Base-by-base conservation (phyloP, 2,888 invertebrate genomes). In the Dinocampus coccinellae region DNA sequence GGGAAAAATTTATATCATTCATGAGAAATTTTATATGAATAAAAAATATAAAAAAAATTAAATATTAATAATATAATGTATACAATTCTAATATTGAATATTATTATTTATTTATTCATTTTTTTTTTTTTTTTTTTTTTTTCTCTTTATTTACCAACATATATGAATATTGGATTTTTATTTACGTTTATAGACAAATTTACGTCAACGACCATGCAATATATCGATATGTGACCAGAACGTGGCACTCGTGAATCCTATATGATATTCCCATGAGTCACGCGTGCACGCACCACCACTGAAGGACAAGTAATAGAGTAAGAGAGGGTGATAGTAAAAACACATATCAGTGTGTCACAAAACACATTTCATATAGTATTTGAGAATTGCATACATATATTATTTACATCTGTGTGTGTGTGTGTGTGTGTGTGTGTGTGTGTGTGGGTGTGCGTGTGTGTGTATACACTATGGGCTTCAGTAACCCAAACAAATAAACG, bases 321-420 rank as follows among this genome's bases (percentile, higher is more conserved):
- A 52, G 16, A 26, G 34, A 33, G 34, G 55, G 66, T 69, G 36
- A 39, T 36, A 13, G 24, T 1, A 20, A 61, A n/a, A 36, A 36
- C 7, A 61, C 24, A 61, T n/a, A 61, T 69, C 66, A 62, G 53
- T 65, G 60, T 53, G 72, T 72, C 72, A 66, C 70, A 71, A 70
- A 39, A 20, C 61, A 61, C 61, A 10, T 29, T 20, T 29, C 33
- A 13, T 16, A 16, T 22, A 64, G 33, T 29, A 33, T 42, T 26
- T 11, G 57, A 24, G 24, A 36, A 22, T 34, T 16, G 24, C 75
- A 77, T 81, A 29, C 75, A 77, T 81, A 73, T 73, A 79, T 79
- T 80, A 81, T 80, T 80, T 72, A 80, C 60, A 67, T 65, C 63
- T 55, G 36, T 26, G 64, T 55, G 60, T n/a, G n/a, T n/a, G n/a